These are phyloP conservation scores for Nettapus auritus DNA, from an alignment of 2,113 vertebrate species.

Conservation along the genomic window DNA sequence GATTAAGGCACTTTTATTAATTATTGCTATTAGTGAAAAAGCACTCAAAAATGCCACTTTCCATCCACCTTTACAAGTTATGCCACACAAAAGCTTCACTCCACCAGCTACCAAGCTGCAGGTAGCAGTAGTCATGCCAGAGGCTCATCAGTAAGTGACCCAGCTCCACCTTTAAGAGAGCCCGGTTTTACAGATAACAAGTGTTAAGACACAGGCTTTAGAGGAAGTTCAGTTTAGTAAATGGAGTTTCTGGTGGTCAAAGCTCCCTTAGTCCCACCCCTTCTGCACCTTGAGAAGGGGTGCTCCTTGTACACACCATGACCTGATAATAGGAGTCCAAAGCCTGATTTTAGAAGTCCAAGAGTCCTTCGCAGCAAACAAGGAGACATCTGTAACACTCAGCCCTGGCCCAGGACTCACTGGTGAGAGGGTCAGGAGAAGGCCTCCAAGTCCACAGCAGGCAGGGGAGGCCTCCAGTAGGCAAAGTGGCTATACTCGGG, in stretches of 20 bases:
- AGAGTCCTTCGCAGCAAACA: neutral
- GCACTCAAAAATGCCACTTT: neutral
- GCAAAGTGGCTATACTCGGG: slow-evolving; percentile 87
- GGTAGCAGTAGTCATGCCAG: neutral
- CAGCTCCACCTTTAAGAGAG: neutral
- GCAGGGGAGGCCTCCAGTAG: slow-evolving; percentile 83
- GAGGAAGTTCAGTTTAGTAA: neutral
- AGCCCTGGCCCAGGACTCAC: neutral
- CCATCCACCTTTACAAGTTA: fast-evolving
- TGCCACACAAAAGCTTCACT: neutral
- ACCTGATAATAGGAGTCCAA: neutral
- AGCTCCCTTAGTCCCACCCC: neutral
- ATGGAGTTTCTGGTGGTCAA: neutral
- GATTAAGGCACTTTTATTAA: neutral
- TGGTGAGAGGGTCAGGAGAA: neutral
- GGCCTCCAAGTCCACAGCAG: slow-evolving; percentile 50
- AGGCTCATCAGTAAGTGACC: neutral
- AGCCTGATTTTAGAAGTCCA: neutral
- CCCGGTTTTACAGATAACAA: neutral
- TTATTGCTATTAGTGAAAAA: neutral
- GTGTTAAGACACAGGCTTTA: neutral
- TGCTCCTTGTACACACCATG: neutral
- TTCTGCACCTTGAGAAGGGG: neutral
- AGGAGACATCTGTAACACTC: neutral
- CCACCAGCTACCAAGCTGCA: neutral